Conservation (phyloP, 1,140 invertebrate genomes). For the Subanguina moxae region DNA sequence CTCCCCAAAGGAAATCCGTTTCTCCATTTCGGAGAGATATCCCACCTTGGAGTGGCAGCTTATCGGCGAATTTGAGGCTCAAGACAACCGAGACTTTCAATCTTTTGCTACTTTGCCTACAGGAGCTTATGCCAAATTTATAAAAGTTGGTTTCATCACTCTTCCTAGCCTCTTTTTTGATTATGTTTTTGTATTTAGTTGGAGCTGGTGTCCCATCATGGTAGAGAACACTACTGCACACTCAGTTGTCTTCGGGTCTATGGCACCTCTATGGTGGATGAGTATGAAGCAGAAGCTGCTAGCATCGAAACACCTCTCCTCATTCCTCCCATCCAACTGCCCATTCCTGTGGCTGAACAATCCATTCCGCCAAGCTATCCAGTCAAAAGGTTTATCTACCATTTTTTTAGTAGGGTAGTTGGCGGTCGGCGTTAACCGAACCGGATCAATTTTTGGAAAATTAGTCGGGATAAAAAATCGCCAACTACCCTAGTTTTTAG, state of each 20-base stretch:
- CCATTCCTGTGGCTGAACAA: no score
- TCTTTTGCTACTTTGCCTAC: constrained; percentile 73
- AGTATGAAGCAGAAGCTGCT: constrained; percentile 59
- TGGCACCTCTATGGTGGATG: constrained; percentile 69
- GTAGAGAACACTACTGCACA: constrained; percentile 88
- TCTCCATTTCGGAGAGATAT: constrained; percentile 80
- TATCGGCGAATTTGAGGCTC: constrained; percentile 79
- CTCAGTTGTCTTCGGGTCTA: constrained; percentile 84
- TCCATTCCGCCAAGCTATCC: no score
- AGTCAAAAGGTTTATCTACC: no score
- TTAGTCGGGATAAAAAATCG: no score
- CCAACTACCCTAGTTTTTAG: no score
- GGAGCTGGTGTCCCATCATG: constrained; percentile 27
- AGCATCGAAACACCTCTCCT: background rate
- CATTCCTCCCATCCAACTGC: background rate
- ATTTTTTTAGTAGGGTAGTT: no score
- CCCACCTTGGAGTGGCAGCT: constrained; percentile 84
- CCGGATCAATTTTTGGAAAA: no score
- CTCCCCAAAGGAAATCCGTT: constrained; percentile 78
- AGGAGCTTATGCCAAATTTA: constrained; percentile 83
- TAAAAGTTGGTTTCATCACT: constrained; percentile 62
- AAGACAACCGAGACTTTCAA: constrained; percentile 80
- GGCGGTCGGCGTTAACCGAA: no score
- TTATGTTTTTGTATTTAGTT: constrained; percentile 1
- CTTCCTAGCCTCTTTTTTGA: background rate